Conservation (phyloP, 2,888 invertebrate species). For the Troglohyphantes excavatus region DNA sequence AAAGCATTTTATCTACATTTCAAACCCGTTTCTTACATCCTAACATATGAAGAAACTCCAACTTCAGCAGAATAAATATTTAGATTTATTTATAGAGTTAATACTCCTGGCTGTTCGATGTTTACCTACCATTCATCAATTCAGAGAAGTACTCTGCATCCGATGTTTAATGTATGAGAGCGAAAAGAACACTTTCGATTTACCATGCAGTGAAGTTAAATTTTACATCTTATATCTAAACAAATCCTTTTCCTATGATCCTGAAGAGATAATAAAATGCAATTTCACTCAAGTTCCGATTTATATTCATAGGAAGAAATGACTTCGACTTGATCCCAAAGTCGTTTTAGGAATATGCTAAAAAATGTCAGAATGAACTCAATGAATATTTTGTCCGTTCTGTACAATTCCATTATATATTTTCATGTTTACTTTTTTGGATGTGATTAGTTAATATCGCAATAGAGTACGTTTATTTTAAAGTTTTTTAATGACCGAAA, state of each 20-base stretch:
- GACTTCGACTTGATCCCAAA: background rate
- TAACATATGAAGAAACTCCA: no score
- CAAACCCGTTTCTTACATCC: no score
- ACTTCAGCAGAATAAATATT: constrained; percentile 24
- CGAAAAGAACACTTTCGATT: background rate
- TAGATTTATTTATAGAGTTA: constrained; percentile 31
- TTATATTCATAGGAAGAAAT: constrained; percentile 39
- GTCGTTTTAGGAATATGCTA: no score
- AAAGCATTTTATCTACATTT: no score
- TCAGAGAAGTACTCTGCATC: background rate
- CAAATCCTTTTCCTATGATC: background rate
- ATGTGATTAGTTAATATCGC: no score
- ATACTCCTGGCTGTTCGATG: background rate
- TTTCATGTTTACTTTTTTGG: no score
- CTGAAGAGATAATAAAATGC: constrained; percentile 22
- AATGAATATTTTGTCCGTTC: no score
- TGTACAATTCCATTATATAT: no score
- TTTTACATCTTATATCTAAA: no score
- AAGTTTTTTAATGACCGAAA: no score
- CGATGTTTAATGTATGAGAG: constrained; percentile 36
- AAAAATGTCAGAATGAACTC: no score
- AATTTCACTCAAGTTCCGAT: constrained; percentile 11
- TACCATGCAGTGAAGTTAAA: background rate
- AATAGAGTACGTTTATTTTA: no score
- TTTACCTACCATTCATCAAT: constrained; percentile 20